Evolutionary conservation across 2,113 vertebrate species (phyloP).

Genomic region (Rhabdomys dilectus): DNA sequence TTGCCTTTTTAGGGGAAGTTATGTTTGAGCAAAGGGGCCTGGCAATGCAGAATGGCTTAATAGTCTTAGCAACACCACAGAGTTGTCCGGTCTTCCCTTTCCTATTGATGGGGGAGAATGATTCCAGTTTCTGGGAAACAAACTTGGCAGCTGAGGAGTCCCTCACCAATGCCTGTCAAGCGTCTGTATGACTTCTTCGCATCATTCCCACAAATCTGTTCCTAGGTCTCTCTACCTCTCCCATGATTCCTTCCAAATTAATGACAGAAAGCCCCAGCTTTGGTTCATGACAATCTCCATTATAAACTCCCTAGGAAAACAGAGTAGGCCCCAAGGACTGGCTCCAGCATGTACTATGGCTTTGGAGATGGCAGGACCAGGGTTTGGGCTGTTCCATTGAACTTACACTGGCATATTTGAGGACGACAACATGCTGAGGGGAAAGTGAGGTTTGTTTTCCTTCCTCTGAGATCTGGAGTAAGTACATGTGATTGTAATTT

Average conservation of each 20-base stretch:
- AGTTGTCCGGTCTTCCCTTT: slow-evolving; percentile 26
- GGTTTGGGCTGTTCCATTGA: not conserved
- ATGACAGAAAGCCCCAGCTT: not conserved
- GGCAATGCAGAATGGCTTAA: not conserved
- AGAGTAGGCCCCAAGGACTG: not conserved
- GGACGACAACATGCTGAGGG: not conserved
- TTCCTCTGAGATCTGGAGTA: slow-evolving; percentile 35
- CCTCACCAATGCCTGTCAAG: slow-evolving; percentile 40
- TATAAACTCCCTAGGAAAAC: not conserved
- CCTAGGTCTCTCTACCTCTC: not conserved
- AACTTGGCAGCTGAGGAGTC: slow-evolving; percentile 26
- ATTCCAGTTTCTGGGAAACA: slow-evolving; percentile 51
- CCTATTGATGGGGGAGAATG: slow-evolving; percentile 37
- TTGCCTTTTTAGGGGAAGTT: slow-evolving; percentile 27
- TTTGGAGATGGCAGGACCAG: not conserved
- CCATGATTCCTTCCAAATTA: not conserved
- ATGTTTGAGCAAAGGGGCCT: not conserved
- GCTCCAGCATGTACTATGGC: not conserved
- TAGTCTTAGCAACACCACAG: not conserved
- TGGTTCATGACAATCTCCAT: not conserved
- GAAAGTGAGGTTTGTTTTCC: not conserved
- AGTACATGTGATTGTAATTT: slow-evolving; percentile 34
- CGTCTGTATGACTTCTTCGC: not conserved
- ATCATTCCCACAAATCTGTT: not conserved
- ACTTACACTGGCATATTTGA: not conserved